Base-by-base conservation (phyloP, 2,113 vertebrate species). In the Calcarius ornatus region DNA sequence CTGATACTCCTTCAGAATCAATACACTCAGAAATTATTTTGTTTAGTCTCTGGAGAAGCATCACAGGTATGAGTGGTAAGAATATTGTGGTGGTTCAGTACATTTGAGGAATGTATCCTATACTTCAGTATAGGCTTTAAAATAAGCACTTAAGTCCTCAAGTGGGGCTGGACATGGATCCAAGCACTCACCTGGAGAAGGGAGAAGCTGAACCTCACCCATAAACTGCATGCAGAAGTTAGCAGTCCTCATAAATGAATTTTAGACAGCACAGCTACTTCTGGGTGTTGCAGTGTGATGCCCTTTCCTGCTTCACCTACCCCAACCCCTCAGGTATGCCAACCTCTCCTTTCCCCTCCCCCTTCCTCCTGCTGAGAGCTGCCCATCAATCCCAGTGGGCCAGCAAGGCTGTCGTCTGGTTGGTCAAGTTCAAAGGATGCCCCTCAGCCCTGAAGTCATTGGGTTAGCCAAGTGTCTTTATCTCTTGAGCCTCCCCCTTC, bases 241-340 rank as follows among this genome's bases (percentile, higher is more conserved):
- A 83, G 72, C 76, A 83, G 77, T 42, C 35, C 38, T 85, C 77
- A 92, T 87, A 79, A 97, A 94, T 88, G 33, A 28, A 47, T 92
- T 96, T 94, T 54, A 9, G 93, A 96, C 93, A 70, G 92, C 92
- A 75, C 81, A 96, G 75, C 63, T 96, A 72, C 54, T 95, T 90
- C 80, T 81, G 80, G 28, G 75, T n/a, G n/a, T n/a, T n/a, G n/a
- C n/a, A n/a, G n/a, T n/a, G n/a, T n/a, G n/a, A n/a, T n/a, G n/a
- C n/a, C n/a, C n/a, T n/a, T n/a, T n/a, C n/a, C n/a, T n/a, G n/a
- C n/a, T n/a, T n/a, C n/a, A n/a, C n/a, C n/a, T n/a, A n/a, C n/a
- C n/a, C n/a, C n/a, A n/a, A n/a, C n/a, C n/a, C n/a, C n/a, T n/a
- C n/a, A n/a, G n/a, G n/a, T n/a, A n/a, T n/a, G n/a, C n/a, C n/a